These are phyloP conservation scores for Drosophila seclusa DNA, from an alignment of 2,888 invertebrate genomes.

Conservation along the genomic window DNA sequence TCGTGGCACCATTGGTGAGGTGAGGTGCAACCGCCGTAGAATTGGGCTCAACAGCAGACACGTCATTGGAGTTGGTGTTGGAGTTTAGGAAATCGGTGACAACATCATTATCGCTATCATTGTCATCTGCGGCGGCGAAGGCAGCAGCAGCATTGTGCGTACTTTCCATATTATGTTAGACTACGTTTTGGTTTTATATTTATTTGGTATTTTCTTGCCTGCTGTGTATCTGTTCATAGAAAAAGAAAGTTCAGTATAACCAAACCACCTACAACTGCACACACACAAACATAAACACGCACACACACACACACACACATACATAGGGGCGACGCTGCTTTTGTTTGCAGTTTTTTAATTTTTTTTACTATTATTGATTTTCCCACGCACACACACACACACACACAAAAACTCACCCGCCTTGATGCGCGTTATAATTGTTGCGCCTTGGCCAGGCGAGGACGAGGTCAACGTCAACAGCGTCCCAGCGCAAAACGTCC, in stretches of 20 bases:
- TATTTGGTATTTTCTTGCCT: constrained; percentile 49
- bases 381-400: constrained; percentile 48
- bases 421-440: constrained; percentile 74
- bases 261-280: constrained; percentile 47
- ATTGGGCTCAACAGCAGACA: constrained; percentile 17
- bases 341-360: constrained; percentile 49
- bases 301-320: constrained; percentile 21
- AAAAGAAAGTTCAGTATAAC: constrained; percentile 78
- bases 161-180: constrained; percentile 67
- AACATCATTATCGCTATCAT: constrained; percentile 85
- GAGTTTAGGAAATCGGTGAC: constrained; percentile 85
- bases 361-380: constrained; percentile 66
- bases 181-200: constrained; percentile 40
- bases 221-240: constrained; percentile 51
- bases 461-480: constrained; percentile 49
- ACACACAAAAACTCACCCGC: constrained; percentile 42
- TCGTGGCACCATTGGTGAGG: constrained; percentile 45
- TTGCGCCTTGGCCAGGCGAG: constrained; percentile 67
- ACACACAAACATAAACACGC: constrained; percentile 18
- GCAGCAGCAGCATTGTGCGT: constrained; percentile 59
- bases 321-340: constrained; percentile 27
- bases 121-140: constrained; percentile 71
- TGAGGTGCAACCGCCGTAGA: neutral
- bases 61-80: constrained; percentile 66
- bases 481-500: constrained; percentile 47